Base-by-base conservation (phyloP, 64 coral and sea anemone species). In the Porites lutea region DNA sequence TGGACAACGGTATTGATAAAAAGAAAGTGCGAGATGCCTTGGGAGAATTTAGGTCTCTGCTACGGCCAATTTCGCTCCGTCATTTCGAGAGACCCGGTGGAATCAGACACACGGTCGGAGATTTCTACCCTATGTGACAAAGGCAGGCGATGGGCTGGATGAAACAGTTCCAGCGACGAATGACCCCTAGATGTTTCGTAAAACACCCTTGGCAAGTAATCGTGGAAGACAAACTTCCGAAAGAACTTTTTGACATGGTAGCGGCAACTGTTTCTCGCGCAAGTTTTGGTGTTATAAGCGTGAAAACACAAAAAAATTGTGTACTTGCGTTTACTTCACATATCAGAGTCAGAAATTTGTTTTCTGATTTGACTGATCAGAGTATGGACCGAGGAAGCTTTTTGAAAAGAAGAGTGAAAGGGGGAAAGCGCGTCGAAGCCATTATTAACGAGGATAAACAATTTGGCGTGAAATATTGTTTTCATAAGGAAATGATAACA, bases 381-480 rank as follows among this genome's bases (percentile, higher is more conserved):
- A 77, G 3, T 3, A 11, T 11, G 3, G 15, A 3, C 61, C 3
- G 2, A 18, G 15, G 15, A 64, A 18, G 61, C 15, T 54, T 64
- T 64, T 18, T 93, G 4, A 86, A 44, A 70, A 47, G 15, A 83
- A 88, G 61, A 83, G 57, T 16, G 59, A 88, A 83, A 83, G 85
- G 73, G 13, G 54, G 9, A 8, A 94, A 89, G 66, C 53, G 71
- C 51, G 79, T 94, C 6, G 92, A 94, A 80, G 75, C 79, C 18
- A 93, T 93, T 21, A 78, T 93, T n/a, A 37, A 79, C 53, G 48
- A 87, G 13, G 91, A 93, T 19, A 88, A 88, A 53, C 91, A 93
- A 59, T n/a, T n/a, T n/a, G n/a, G n/a, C n/a, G n/a, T n/a, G n/a
- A n/a, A n/a, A n/a, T n/a, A n/a, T n/a, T n/a, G n/a, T n/a, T n/a